Percentiles rank a stretch among this genome's conserved stretches.
These are phyloP conservation scores for Drosophila histrio DNA, from an alignment of 2,888 invertebrate species.

Conservation along the genomic window DNA sequence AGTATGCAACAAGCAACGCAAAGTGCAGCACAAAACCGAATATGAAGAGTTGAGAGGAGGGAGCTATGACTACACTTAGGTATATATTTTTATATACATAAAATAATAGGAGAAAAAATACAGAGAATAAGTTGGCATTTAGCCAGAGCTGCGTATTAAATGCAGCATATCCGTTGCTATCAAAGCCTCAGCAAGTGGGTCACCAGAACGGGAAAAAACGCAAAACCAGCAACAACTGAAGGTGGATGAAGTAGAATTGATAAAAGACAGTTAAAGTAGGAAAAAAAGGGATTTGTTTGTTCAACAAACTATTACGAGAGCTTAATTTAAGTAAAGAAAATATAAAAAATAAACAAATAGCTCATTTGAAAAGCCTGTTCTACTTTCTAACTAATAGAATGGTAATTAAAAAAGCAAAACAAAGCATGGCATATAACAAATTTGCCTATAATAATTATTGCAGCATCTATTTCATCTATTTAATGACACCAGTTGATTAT, in stretches of 20 bases:
- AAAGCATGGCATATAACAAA: no score
- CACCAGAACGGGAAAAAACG: conserved; percentile 34
- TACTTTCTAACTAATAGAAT: no score
- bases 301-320: conserved; percentile 3
- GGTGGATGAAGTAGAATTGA: conserved; percentile 33
- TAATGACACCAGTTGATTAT: neutral
- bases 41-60: neutral
- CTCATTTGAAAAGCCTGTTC: no score
- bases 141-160: conserved; percentile 64
- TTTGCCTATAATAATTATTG: no score
- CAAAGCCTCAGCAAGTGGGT: conserved; percentile 28
- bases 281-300: neutral
- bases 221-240: conserved; percentile 22
- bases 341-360: no score
- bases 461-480: neutral
- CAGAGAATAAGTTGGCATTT: conserved; percentile 62
- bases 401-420: no score
- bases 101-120: conserved; percentile 19
- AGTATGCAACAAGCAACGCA: conserved; percentile 66
- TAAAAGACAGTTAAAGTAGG: conserved; percentile 30
- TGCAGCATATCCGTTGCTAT: conserved; percentile 24
- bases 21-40: conserved; percentile 33
- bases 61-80: neutral
- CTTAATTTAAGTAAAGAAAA: neutral
- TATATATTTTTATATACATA: conserved; percentile 1